Base-by-base conservation (phyloP, 2,888 invertebrate species). In the Papilio gigon region DNA sequence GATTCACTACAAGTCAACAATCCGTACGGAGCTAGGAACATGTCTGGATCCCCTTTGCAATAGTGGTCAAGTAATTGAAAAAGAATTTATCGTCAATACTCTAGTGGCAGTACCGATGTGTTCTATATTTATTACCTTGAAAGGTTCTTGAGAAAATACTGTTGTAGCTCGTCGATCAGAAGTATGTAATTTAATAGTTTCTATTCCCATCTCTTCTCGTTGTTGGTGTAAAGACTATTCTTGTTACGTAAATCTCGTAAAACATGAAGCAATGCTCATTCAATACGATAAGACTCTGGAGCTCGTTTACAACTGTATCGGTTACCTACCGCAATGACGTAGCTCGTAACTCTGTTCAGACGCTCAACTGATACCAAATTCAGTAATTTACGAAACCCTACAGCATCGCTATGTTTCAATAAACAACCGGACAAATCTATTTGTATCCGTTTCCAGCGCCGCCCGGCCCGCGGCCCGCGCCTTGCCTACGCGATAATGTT, bases 401-500 rank as follows among this genome's bases (percentile, higher is more conserved):
- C 25, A n/a, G 40, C 33, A 27, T 27, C 30, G 17, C 30, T 20
- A 14, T 50, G 11, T n/a, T 37, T 44, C 47, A 44, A 50, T 67
- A 61, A 67, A 67, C 66, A 66, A 66, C 20, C 37, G 37, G 47
- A 67, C n/a, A 42, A 58, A 44, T 65, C 35, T 47, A 47, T 27
- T 60, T 60, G 53, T 67, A 67, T 67, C 67, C 50, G 50, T 50
- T 37, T 58, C 25, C 64, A 53, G 64, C 35, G 64, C 47, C 3
- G 47, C 20, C 64, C 64, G 53, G 42, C 25, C 12, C 11, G 11
- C 17, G 40, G 44, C 9, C 11, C 47, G 47, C 17, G 17, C 17
- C 17, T 65, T 61, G 59, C 64, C 68, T 60, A 69, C 68, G 68
- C 68, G 59, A 59, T 56, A 64, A 64, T 50, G 68, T 68, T 12